Percentiles rank a stretch among this genome's conserved stretches.
Evolutionary conservation across 2,113 vertebrate genomes (phyloP).

Genomic region (Rhynchopsitta pachyrhyncha): DNA sequence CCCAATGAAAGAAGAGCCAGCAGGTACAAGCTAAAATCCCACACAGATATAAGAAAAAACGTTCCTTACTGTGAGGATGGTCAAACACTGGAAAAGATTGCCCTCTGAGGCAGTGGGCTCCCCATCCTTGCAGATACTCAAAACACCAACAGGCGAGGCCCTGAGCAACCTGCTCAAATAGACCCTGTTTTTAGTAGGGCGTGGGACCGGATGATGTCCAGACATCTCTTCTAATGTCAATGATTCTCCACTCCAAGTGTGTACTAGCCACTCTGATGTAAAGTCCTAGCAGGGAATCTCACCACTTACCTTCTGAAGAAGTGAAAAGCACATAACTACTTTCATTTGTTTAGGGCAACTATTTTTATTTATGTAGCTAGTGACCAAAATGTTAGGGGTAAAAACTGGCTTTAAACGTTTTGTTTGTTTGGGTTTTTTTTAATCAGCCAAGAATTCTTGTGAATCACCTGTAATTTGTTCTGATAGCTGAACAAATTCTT

Average conservation of each 20-base stretch:
- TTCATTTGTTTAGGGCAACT: not conserved
- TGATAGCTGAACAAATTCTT: not conserved
- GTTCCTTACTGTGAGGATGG: not conserved
- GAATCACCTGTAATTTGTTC: not conserved
- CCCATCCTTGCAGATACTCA: not conserved
- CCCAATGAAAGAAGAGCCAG: not conserved
- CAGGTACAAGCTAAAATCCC: not conserved
- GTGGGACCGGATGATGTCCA: not conserved
- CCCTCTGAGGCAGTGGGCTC: not conserved
- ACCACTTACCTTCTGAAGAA: not conserved
- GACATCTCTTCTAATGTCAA: not conserved
- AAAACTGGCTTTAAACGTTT: not conserved
- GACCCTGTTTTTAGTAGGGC: not conserved
- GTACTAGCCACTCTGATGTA: not conserved
- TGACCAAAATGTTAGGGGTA: not conserved
- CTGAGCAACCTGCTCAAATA: not conserved
- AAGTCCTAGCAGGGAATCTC: not conserved
- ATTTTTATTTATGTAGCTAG: not conserved
- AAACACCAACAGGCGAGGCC: not conserved
- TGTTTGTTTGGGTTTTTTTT: not conserved
- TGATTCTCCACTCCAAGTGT: not conserved
- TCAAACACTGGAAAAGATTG: not conserved
- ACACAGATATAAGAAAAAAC: not conserved
- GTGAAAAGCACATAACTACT: not conserved
- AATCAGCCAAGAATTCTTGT: not conserved